These are phyloP conservation scores for Mirza zaza DNA, from an alignment of 2,113 vertebrate genomes.

Conservation along the genomic window DNA sequence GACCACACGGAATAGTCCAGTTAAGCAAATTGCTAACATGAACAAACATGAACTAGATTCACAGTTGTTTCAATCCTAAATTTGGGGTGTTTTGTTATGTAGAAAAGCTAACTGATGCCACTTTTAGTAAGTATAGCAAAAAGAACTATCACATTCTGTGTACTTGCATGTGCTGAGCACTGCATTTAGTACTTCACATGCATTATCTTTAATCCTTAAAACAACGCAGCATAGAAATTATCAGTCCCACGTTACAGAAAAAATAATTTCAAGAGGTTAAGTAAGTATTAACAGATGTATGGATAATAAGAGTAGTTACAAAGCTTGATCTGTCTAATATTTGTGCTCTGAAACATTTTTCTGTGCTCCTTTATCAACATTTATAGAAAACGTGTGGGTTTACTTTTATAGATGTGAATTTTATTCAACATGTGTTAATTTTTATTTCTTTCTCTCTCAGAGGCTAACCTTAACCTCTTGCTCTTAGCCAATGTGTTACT, in stretches of 20 bases:
- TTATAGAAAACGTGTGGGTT: constrained; percentile 8
- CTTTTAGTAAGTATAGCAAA: not conserved
- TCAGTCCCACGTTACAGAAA: not conserved
- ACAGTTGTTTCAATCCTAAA: not conserved
- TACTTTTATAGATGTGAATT: not conserved
- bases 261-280: not conserved
- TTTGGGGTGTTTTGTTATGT: not conserved
- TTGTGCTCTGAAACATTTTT: constrained; percentile 2
- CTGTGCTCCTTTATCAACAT: not conserved
- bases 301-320: not conserved
- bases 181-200: not conserved
- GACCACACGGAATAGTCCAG: not conserved
- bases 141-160: not conserved
- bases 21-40: not conserved
- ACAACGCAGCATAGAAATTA: not conserved
- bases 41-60: not conserved
- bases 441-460: constrained; percentile 15
- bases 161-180: too few species aligned
- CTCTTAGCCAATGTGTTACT: not conserved
- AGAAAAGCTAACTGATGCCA: not conserved
- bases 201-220: not conserved
- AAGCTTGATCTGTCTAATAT: not conserved
- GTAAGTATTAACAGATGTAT: not conserved
- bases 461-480: not conserved
- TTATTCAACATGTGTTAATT: constrained; percentile 10